A percentile compares a stretch with the other conserved stretches of the same genome.
Evolutionary conservation across 1,140 invertebrate genomes (phyloP).

Genomic region (Orius insidiosus): DNA sequence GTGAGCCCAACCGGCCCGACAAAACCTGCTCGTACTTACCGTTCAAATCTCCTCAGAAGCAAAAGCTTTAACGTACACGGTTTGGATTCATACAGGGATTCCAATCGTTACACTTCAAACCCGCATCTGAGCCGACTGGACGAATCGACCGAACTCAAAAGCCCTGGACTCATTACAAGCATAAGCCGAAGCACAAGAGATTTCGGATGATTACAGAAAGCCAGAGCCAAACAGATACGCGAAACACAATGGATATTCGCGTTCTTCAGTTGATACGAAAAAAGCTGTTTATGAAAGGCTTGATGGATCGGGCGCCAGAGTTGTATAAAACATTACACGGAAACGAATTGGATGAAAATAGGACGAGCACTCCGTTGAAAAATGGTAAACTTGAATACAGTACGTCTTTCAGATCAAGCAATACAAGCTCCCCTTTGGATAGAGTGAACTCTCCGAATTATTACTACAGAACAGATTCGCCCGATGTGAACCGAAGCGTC

Average conservation of each 20-base stretch:
- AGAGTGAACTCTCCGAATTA: conserved; percentile 15
- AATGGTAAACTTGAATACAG: conserved; percentile 21
- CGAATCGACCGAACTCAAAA: conserved; percentile 53
- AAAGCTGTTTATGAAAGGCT: conserved; percentile 49
- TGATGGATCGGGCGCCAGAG: conserved; percentile 54
- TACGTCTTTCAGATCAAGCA: conserved; percentile 21
- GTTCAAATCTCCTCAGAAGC: conserved; percentile 51
- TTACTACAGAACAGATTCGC: conserved; percentile 22
- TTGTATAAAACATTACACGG: conserved; percentile 51
- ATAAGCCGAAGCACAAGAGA: conserved; percentile 65
- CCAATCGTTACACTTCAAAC: conserved; percentile 47
- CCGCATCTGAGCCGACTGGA: conserved; percentile 49
- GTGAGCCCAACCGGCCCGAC: conserved; percentile 36
- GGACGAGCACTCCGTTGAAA: conserved; percentile 19
- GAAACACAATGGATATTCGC: conserved; percentile 28
- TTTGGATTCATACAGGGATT: conserved; percentile 17
- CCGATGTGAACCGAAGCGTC: conserved; percentile 23
- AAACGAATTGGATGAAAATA: conserved; percentile 32
- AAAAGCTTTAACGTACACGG: conserved; percentile 71
- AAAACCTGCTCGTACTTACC: conserved; percentile 59
- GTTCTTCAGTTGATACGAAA: conserved; percentile 28
- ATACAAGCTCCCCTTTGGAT: conserved; percentile 17
- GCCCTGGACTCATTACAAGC: conserved; percentile 64
- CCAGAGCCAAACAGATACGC: conserved; percentile 32
- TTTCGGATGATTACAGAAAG: conserved; percentile 26